A percentile compares a stretch with the other conserved stretches of the same genome.
phyloP scores from a whole-genome alignment of 2,113 vertebrate genomes.

The Calonectris borealis region DNA sequence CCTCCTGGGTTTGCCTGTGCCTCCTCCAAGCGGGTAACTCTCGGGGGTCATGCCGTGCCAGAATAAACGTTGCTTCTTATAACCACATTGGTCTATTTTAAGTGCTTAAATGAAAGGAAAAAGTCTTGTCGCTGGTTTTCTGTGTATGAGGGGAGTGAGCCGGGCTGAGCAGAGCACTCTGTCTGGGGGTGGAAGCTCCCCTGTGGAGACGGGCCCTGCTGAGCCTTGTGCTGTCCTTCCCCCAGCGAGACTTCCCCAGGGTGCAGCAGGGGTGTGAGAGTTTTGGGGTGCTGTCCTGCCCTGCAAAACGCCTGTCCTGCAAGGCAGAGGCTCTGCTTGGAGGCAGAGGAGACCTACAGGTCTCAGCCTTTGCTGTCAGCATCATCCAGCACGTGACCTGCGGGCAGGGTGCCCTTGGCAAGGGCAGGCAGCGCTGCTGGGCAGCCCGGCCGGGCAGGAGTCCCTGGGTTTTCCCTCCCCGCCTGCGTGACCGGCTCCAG shows the following conservation, averaged over 20 bases:
- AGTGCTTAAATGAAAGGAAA: background rate
- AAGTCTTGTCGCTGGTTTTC: background rate
- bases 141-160: background rate
- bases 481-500: no score
- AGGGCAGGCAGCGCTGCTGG: background rate
- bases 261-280: background rate
- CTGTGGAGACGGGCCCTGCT: background rate
- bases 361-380: background rate
- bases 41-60: background rate
- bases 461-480: background rate
- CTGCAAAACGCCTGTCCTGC: rapidly evolving
- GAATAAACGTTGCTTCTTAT: background rate
- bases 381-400: background rate
- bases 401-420: background rate
- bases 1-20: background rate
- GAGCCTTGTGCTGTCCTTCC: background rate
- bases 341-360: background rate
- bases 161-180: background rate
- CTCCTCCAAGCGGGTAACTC: background rate
- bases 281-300: background rate
- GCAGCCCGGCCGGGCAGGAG: rapidly evolving
- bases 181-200: background rate
- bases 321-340: background rate
- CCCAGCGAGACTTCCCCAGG: background rate
- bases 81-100: rapidly evolving